These are phyloP conservation scores for Amazona finschi DNA, from an alignment of 2,797 vertebrate species.

Conservation along the genomic window DNA sequence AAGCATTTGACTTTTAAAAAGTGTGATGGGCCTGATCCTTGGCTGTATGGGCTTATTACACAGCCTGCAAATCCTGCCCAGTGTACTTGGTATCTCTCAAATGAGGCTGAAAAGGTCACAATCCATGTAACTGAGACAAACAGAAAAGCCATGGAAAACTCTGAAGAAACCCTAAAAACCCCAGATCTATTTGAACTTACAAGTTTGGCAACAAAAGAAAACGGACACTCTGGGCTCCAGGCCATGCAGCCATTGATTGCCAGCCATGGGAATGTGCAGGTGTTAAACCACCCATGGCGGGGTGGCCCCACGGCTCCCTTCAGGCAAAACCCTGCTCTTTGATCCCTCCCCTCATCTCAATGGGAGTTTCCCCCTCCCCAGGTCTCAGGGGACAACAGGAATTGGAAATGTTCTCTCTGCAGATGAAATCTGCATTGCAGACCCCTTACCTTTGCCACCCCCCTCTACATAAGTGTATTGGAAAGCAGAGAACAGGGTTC, in stretches of 20 bases:
- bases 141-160: not conserved
- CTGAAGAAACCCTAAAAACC: not conserved
- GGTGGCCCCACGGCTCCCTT: not conserved
- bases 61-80: not conserved
- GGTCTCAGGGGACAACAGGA: not conserved
- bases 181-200: not conserved
- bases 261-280: not conserved
- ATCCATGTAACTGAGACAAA: not conserved
- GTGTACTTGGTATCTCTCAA: not conserved
- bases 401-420: not conserved
- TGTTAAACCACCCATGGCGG: not conserved
- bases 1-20: not conserved
- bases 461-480: rapidly evolving
- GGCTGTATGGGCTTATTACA: not conserved
- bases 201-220: not conserved
- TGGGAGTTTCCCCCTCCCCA: not conserved
- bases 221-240: not conserved
- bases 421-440: not conserved
- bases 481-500: not conserved
- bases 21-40: not conserved
- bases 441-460: not conserved
- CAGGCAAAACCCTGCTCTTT: not conserved
- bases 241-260: slow-evolving; percentile 31
- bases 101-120: not conserved
- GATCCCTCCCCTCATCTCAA: slow-evolving; percentile 8